Base-by-base conservation (phyloP, 2,888 invertebrate genomes). In the Drosophila picticornis region DNA sequence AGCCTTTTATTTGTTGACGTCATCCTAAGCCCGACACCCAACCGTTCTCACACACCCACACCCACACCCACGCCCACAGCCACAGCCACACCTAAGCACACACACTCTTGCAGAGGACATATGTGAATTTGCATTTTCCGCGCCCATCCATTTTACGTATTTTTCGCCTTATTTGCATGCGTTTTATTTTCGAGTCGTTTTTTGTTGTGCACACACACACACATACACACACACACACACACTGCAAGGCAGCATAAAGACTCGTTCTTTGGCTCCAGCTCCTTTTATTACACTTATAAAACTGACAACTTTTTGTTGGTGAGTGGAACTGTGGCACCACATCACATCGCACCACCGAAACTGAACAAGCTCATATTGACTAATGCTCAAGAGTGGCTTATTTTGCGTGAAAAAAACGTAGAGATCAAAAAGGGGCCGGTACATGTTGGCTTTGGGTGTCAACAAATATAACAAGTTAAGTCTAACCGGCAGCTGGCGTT, bases 61-160 rank as follows among this genome's bases (percentile, higher is more conserved):
- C 55, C 22, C 64, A 27, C 22, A 11, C 11, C 13, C 48, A 22
- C 27, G 0, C 5, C n/a, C n/a, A n/a, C n/a, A n/a, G n/a, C n/a
- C n/a, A n/a, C n/a, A n/a, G n/a, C n/a, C n/a, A 13, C 22, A 6
- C 50, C 11, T 22, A 16, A 19, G 61, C 22, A 32, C 36, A 27
- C 32, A 48, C 7, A 36, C 32, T 25, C 46, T 25, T 25, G 16
- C 25, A 43, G 13, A 31, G 36, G 43, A 51, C 34, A 56, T 56
- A 32, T 65, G 51, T 27, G 70, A 72, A 82, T 85, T 84, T 90
- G 77, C 85, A 88, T 90, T 80, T 81, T 70, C 69, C 65, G 70
- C 71, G 86, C 73, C 73, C 81, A 88, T 88, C 83, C 84, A 73
- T 73, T 86, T 85, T 82, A 77, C 83, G 83, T 88, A 88, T 90